A percentile compares a stretch with the other conserved stretches of the same genome.
Evolutionary conservation across 2,113 vertebrate species (phyloP).

Genomic region (Halichoerus grypus): DNA sequence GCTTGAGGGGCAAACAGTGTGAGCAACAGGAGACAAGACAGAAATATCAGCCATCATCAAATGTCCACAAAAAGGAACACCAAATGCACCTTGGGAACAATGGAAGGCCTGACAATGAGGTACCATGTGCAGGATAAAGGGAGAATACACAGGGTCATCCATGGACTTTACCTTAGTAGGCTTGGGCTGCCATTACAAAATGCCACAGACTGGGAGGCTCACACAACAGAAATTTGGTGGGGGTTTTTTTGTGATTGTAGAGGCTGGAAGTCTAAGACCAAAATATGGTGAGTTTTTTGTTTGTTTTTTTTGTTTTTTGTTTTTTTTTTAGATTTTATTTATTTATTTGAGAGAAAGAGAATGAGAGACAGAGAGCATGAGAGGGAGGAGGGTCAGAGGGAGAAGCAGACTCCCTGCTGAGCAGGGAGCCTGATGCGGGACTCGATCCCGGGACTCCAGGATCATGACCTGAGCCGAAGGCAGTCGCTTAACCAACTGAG

Average conservation of each 20-base stretch:
- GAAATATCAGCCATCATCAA: neutral
- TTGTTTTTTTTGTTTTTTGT: too few species aligned
- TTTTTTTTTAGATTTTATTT: too few species aligned
- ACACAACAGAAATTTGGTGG: neutral
- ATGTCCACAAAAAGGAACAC: neutral
- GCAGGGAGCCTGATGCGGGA: too few species aligned
- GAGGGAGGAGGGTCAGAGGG: too few species aligned
- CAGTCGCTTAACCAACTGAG: too few species aligned
- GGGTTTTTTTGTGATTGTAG: neutral
- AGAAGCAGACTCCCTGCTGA: too few species aligned
- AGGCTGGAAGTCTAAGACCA: neutral
- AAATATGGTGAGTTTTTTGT: too few species aligned
- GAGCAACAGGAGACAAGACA: neutral
- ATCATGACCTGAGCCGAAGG: too few species aligned
- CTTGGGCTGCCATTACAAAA: neutral
- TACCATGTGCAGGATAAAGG: neutral
- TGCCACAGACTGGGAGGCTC: neutral
- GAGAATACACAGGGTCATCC: too few species aligned
- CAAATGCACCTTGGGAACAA: neutral
- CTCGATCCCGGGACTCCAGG: too few species aligned
- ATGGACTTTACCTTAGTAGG: neutral
- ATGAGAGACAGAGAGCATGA: too few species aligned
- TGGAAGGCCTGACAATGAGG: neutral
- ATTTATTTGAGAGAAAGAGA: too few species aligned
- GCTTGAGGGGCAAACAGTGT: neutral